These are phyloP conservation scores for Meiosimyza platycephala DNA, from an alignment of 2,888 invertebrate species.

Conservation along the genomic window DNA sequence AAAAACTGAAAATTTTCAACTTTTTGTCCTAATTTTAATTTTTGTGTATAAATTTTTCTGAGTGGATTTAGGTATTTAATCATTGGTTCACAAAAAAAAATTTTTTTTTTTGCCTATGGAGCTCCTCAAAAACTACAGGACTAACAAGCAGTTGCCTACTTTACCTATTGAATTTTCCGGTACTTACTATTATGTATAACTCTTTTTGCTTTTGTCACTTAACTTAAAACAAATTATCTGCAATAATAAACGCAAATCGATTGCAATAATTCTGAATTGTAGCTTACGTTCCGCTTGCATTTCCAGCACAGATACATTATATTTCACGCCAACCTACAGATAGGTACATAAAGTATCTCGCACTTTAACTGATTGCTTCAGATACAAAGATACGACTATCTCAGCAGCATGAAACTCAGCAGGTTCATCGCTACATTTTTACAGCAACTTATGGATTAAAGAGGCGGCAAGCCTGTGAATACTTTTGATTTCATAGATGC, in stretches of 20 bases:
- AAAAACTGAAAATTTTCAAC: too few species aligned
- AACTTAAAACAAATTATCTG: slow-evolving; percentile 19
- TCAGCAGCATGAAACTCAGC: slow-evolving; percentile 50
- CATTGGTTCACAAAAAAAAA: too few species aligned
- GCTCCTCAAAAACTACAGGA: too few species aligned
- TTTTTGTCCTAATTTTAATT: too few species aligned
- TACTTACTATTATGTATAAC: too few species aligned
- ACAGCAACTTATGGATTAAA: slow-evolving; percentile 62
- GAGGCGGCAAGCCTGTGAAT: slow-evolving; percentile 40
- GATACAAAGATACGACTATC: slow-evolving; percentile 50
- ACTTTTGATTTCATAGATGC: slow-evolving; percentile 36
- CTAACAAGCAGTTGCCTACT: too few species aligned
- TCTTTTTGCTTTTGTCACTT: too few species aligned
- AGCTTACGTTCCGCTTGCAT: slow-evolving; percentile 51
- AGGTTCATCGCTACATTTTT: slow-evolving; percentile 64
- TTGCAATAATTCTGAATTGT: slow-evolving; percentile 45
- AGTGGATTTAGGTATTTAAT: too few species aligned
- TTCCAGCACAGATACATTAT: slow-evolving; percentile 56
- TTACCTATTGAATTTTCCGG: too few species aligned
- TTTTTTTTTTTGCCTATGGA: too few species aligned
- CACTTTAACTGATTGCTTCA: slow-evolving; percentile 63
- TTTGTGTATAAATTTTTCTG: too few species aligned
- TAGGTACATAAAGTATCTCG: slow-evolving; percentile 60
- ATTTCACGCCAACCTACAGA: slow-evolving; percentile 61
- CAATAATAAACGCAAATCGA: slow-evolving; percentile 47